Evolutionary conservation across 2,113 vertebrate genomes (phyloP), one percentile per base, ranked within the genome.

Genomic region (Corythaixoides concolor): DNA sequence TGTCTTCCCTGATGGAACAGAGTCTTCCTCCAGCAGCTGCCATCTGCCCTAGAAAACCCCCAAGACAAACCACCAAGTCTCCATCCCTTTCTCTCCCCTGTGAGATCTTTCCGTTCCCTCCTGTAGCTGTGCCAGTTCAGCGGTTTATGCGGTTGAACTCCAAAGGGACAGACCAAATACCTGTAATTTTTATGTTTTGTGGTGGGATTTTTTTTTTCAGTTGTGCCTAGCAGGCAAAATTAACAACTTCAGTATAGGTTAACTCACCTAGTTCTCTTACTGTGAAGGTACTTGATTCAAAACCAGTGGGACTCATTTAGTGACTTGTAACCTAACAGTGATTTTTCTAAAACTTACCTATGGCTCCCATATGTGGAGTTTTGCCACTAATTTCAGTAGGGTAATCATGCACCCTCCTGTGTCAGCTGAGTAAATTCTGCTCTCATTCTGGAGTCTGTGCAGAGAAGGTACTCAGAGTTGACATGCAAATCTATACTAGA

Each of bases 201-300:
- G 33, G 49, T 28, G 17, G 28, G 14, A 16, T 50, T 49, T 91
- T 69, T 12, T 47, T 89, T 72, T 76, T 45, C 32, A 53, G 9
- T 30, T 92, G 45, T 94, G 32, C 67, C 85, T 90, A 50, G 45
- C 30, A 80, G 83, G 82, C 41, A 90, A 90, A 95, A 88, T 84
- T 95, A 96, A 82, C 58, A 80, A n/a, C n/a, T 37, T 13, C 30
- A 70, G 83, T 47, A 32, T 74, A 84, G 22, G 24, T 85, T 90
- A 85, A 58, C 56, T 91, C 39, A 3, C 1, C 68, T 75, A 35
- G 43, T 39, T 67, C 63, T 67, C 47, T 70, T 86, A 53, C 15
- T 56, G n/a, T 19, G 3, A n/a, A 76, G 30, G 26, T 16, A 1
- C 20, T 59, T 83, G 81, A 63, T 84, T 74, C 64, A 90, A 93